Evolutionary conservation across 2,113 vertebrate genomes (phyloP), one percentile per base, ranked within the genome.

Genomic region (Sinocyclocheilus grahami): DNA sequence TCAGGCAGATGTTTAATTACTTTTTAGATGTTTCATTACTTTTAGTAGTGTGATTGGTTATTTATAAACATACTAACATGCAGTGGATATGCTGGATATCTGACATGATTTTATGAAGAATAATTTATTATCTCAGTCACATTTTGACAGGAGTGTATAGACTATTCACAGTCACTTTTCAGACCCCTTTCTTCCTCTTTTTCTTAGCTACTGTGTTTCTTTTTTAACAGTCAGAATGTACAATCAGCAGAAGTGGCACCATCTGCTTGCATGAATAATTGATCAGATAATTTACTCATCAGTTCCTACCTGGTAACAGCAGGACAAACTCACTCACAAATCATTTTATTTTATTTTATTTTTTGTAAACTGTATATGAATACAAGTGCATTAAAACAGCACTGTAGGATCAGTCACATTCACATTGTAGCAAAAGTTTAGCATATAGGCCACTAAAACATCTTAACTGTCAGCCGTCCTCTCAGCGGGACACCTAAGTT

Each of bases 201-300:
- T 65, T 16, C 11, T 24, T 5, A 13, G 63, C 37, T 3, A n/a
- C 24, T 22, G 37, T 67, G 79, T 48, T 82, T 69, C 18, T 51
- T 71, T 24, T 71, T 51, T 27, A 27, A 82, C 80, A 18, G 46
- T 69, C 10, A 69, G 8, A 53, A 83, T 2, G 67, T 90, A 90
- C 90, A 92, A 93, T 94, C 92, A 93, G 85, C 80, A 82, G 81
- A 89, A 78, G 82, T 87, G 85, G 71, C 89, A 78, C 88, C 74
- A 88, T 83, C 89, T 88, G 81, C 90, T 90, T 87, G 87, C 88
- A 87, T 87, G 91, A 90, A 85, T 91, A 90, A 89, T 86, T 83
- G 88, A 91, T 86, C 88, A 89, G 87, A 92, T 88, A 89, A 88
- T 89, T 79, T 77, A 85, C 78, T 90, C 90, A 90, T 92, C 91